phyloP scores from a whole-genome alignment of 2,113 vertebrate species.

The Nesogale talazaci region DNA sequence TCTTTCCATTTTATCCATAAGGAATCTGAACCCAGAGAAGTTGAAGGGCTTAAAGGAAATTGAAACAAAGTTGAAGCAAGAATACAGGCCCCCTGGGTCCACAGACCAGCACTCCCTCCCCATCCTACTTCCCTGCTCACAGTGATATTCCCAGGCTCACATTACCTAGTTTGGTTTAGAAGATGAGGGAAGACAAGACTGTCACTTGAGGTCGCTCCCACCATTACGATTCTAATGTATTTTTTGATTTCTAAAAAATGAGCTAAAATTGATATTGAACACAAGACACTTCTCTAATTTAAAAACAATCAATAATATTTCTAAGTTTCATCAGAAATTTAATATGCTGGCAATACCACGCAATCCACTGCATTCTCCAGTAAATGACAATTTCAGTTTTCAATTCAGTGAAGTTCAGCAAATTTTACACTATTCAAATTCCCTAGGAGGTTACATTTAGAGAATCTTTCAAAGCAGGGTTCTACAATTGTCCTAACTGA shows the following conservation, averaged over 20 bases:
- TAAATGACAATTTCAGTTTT: constrained; percentile 73
- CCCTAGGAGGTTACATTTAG: background rate
- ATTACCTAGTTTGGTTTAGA: background rate
- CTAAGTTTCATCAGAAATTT: constrained; percentile 66
- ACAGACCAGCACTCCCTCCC: fast-evolving
- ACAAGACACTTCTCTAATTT: constrained; percentile 73
- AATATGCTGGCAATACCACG: constrained; percentile 66
- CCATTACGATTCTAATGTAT: constrained; percentile 34
- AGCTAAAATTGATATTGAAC: constrained; percentile 71
- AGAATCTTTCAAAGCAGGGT: constrained; percentile 29
- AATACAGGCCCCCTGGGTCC: background rate
- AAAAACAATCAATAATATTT: constrained; percentile 76
- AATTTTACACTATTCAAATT: constrained; percentile 60
- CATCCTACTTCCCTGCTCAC: background rate
- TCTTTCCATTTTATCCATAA: constrained; percentile 31
- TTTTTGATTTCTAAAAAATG: constrained; percentile 68
- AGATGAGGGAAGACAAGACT: background rate
- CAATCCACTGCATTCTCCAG: constrained; percentile 44
- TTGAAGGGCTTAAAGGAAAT: background rate
- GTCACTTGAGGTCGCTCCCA: constrained; percentile 18
- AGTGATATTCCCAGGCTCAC: background rate
- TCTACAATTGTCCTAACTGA: constrained; percentile 43
- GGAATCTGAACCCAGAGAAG: background rate
- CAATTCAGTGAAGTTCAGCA: constrained; percentile 66
- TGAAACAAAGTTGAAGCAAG: background rate